A percentile compares a stretch with the other conserved stretches of the same genome.
phyloP scores from a whole-genome alignment of 2,797 vertebrate genomes.

The Chrosomus eos region DNA sequence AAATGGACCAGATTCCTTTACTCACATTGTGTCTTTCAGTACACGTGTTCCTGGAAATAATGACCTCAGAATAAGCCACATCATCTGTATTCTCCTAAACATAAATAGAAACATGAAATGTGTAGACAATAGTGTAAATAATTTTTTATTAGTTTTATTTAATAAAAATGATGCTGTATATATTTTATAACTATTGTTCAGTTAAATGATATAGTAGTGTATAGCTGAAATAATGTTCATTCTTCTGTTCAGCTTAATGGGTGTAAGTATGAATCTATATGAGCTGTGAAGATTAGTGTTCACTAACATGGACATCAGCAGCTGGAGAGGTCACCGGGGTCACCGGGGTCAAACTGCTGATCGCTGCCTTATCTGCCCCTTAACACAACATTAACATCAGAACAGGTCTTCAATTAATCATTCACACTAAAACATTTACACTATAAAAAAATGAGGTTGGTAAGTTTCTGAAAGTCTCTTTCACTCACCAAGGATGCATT shows the following conservation, averaged over 20 bases:
- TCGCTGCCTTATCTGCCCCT: neutral
- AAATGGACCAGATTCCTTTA: neutral
- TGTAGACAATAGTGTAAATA: accelerated
- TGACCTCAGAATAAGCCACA: neutral
- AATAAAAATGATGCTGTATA: accelerated
- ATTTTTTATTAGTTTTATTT: neutral
- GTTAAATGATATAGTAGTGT: neutral
- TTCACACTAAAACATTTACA: neutral
- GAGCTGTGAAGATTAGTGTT: neutral
- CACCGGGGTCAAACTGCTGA: neutral
- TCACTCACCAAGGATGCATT: no score
- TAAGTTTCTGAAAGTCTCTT: neutral
- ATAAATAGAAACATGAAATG: neutral
- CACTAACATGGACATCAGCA: neutral
- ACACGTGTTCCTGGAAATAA: neutral
- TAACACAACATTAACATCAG: neutral
- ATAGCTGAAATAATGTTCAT: neutral
- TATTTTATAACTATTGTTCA: neutral
- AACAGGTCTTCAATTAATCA: neutral
- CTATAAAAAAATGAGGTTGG: neutral
- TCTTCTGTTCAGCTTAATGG: neutral
- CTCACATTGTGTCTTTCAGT: neutral
- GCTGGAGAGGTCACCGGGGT: no score
- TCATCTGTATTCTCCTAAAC: neutral
- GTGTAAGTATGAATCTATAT: neutral